Evolutionary conservation across 2,888 invertebrate genomes (phyloP), one percentile per base, ranked within the genome.

Genomic region (Xestia xanthographa): DNA sequence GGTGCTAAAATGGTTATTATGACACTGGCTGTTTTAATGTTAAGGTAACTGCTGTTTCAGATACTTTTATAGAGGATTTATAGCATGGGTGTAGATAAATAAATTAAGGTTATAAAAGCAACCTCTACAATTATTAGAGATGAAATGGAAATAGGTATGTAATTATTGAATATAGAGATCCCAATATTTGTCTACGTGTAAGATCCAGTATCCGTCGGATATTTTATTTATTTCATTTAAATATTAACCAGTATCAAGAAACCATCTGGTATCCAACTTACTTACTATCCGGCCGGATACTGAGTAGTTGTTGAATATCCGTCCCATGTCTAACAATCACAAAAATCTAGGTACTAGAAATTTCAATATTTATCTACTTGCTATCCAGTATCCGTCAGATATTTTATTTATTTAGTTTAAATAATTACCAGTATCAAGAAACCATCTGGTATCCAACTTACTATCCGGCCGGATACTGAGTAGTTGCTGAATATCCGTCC

Each of bases 211-310:
- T 48, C 48, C 20, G 48, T 50, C 22, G 6, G 48, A 22, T 50
- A 50, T 50, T 50, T 22, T 50, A 50, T 50, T 50, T 50, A 20
- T 6, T 48, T 48, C 6, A 48, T 48, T 8, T 48, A 43, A 43
- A 43, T 43, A 43, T 48, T 20, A 48, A 20, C 45, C 20, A 48
- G 48, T 20, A 50, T 50, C 22, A 22, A 50, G 9, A 22, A 50
- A 50, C 50, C 50, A 50, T 50, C 50, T 53, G n/a, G 50, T 53
- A 53, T 53, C 50, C n/a, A n/a, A n/a, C 0, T n/a, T n/a, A n/a
- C n/a, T n/a, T 22, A 60, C 20, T 34, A 60, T 34, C 60, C 34
- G 60, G 11, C 5, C 45, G 58, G 45, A 74, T 75, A 74, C 34
- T 48, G 45, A 26, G 45, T 48, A 73, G 14, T 48, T 41, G 60